Conservation (phyloP, 2,113 vertebrate genomes). For the Noctilio leporinus region DNA sequence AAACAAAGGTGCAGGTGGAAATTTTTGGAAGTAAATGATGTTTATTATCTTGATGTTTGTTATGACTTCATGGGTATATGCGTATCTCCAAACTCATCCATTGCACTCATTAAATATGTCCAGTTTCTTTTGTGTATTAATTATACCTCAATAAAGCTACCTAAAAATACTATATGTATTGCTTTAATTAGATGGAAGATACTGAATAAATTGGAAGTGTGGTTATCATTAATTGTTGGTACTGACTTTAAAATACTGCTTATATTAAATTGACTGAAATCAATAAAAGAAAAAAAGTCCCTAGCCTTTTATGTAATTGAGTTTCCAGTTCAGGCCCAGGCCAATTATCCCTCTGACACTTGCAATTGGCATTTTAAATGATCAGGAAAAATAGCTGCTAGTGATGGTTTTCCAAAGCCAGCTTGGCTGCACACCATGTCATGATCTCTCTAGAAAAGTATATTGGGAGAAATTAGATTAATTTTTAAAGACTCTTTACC, state of each 20-base stretch:
- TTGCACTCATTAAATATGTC: not conserved
- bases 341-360: conserved; percentile 20
- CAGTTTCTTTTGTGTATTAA: not conserved
- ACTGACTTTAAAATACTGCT: conserved; percentile 21
- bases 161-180: not conserved
- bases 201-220: not conserved
- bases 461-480: conserved; percentile 38
- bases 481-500: conserved; percentile 50
- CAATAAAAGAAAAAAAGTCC: conserved; percentile 36
- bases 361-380: conserved; percentile 38
- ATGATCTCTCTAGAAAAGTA: conserved; percentile 21
- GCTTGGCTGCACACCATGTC: not conserved
- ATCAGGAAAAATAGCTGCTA: not conserved
- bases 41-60: not conserved
- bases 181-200: not conserved
- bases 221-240: not conserved
- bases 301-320: conserved; percentile 10
- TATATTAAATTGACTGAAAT: conserved; percentile 39
- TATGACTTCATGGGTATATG: not conserved
- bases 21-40: not conserved
- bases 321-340: not conserved
- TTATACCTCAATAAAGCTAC: not conserved
- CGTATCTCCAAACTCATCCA: not conserved
- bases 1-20: not conserved
- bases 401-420: conserved; percentile 26